Evolutionary conservation across 2,888 invertebrate species (phyloP).

Genomic region (Ormyrus thymus): DNA sequence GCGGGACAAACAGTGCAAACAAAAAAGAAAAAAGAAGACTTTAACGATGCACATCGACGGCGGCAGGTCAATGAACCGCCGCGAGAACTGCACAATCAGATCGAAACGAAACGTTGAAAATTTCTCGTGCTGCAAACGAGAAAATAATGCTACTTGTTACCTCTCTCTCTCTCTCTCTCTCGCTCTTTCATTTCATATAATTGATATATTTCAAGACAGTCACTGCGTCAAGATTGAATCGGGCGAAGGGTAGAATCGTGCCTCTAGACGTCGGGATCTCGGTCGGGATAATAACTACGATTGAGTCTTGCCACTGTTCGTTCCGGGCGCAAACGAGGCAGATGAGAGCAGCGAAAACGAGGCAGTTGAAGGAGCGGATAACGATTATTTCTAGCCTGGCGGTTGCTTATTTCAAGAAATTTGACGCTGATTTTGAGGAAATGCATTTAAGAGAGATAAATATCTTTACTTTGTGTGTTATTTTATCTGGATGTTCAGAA

Average conservation of each 20-base stretch:
- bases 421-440: too few species aligned
- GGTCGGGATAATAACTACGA: slow-evolving; percentile 33
- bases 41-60: too few species aligned
- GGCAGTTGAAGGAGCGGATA: neutral
- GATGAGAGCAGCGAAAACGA: neutral
- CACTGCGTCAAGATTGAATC: slow-evolving; percentile 5
- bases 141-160: neutral
- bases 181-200: slow-evolving; percentile 32
- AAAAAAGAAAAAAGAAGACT: too few species aligned
- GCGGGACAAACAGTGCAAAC: too few species aligned
- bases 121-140: neutral
- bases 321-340: neutral
- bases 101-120: too few species aligned
- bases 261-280: neutral
- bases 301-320: neutral
- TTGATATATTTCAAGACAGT: slow-evolving; percentile 23
- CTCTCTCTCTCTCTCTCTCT: neutral
- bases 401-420: too few species aligned
- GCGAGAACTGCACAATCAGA: too few species aligned
- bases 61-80: too few species aligned
- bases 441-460: too few species aligned
- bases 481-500: too few species aligned
- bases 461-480: too few species aligned
- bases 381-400: too few species aligned
- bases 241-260: neutral